Base-by-base conservation (phyloP, 2,888 invertebrate genomes). In the Rotaria macrura region DNA sequence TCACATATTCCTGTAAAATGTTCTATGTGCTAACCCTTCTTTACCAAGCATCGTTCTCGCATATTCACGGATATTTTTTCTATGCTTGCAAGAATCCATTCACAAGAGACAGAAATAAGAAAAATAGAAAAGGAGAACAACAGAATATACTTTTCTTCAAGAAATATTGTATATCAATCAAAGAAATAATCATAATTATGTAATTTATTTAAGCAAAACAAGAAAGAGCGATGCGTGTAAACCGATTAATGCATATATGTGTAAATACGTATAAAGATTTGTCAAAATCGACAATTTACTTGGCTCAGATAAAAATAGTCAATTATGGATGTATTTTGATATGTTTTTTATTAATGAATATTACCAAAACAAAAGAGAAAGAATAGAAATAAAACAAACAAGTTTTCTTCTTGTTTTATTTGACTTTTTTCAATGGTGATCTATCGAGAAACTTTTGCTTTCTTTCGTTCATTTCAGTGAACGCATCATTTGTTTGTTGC, bases 21-120 rank as follows among this genome's bases (percentile, higher is more conserved):
- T 65, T 65, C 65, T 65, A 17, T 65, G 65, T 65, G 65, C 65
- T 65, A 65, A 65, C 65, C 65, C 65, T 65, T 65, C 65, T 65
- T 65, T 65, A 65, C 65, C 34, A 65, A 34, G 20, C 65, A 65
- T 65, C 65, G 65, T 34, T 65, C 65, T 65, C 34, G 34, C 34
- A 65, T 34, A 65, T 65, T 65, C 65, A 65, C 65, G 65, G 65
- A 65, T 65, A 65, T 65, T 34, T 65, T 34, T 34, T 34, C 65
- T 34, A 20, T 65, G 29, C 34, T 34, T 34, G 7, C 34, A 34
- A 34, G 34, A 65, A 20, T 65, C 34, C 38, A 65, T 65, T 65
- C 65, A 65, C 34, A 38, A 65, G 34, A 65, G 65, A 65, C 17
- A 65, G 34, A 65, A 65, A 38, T 34, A 65, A 65, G 14, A 65